Percentiles rank a stretch among this genome's conserved stretches.
Conservation (phyloP, 2,888 invertebrate genomes). For the Allophyes oxyacanthae region DNA sequence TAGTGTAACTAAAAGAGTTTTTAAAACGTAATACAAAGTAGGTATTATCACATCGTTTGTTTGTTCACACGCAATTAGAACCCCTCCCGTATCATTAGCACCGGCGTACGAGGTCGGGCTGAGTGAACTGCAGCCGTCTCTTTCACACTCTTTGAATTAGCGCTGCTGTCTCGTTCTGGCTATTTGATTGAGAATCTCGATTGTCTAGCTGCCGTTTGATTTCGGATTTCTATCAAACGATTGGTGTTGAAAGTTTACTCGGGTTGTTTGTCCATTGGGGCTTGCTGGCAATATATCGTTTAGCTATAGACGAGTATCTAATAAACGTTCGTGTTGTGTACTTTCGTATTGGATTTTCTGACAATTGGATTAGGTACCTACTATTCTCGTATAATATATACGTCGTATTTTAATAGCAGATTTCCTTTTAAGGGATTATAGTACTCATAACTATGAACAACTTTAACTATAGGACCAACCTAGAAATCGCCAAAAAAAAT, state of each 20-base stretch:
- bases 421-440: no score
- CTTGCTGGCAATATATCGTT: conserved; percentile 56
- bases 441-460: no score
- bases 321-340: conserved; percentile 32
- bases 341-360: conserved; percentile 38
- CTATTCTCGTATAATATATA: no score
- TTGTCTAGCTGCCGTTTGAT: conserved; percentile 75
- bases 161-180: conserved; percentile 61
- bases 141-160: conserved; percentile 58
- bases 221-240: conserved; percentile 78
- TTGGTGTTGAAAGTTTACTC: conserved; percentile 77
- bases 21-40: conserved; percentile 64
- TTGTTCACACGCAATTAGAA: conserved; percentile 87
- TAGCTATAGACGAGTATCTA: conserved; percentile 46
- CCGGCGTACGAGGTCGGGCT: conserved; percentile 66
- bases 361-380: conserved; percentile 18
- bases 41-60: conserved; percentile 83
- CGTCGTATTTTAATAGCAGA: no score
- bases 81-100: conserved; percentile 85
- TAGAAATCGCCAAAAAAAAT: no score
- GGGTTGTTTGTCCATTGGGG: conserved; percentile 67
- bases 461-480: no score
- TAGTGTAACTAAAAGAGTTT: conserved; percentile 36
- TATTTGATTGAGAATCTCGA: conserved; percentile 79
- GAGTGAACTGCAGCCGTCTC: conserved; percentile 61